Base-by-base conservation (phyloP, 2,888 invertebrate genomes). In the Pachydiplax longipennis region DNA sequence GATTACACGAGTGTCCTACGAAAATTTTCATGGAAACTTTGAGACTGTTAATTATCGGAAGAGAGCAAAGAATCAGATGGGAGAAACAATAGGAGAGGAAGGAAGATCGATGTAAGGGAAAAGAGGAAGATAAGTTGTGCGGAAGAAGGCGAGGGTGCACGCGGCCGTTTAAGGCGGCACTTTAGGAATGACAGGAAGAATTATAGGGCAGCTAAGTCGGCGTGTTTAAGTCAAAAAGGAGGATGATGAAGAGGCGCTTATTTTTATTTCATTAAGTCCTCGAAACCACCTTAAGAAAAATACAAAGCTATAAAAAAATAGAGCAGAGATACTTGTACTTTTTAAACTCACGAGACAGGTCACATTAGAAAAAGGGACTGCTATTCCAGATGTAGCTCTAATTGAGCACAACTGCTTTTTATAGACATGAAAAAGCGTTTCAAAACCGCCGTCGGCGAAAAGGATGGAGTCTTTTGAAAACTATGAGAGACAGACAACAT, bases 161-260 rank as follows among this genome's bases (percentile, higher is more conserved):
- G 37, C 61, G 18, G 58, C 83, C 22, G 58, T 44, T 83, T 83
- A 61, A 58, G 35, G 58, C 25, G 65, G 87, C 61, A 37, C 87
- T 87, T n/a, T 87, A 87, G 65, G 61, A 61, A 87, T 65, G 87
- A 87, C 87, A 87, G 87, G 87, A 87, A 87, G 87, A 87, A 58
- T 87, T 87, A 87, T 87, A n/a, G 87, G 87, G 61, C 61, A 61
- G 61, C 61, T 61, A 65, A 87, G 37, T 87, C 87, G 87, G 37
- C 87, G 87, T 87, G 87, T 87, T 87, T 61, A 37, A 61, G 61
- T 13, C n/a, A 65, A 87, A 35, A 35, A 58, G 83, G 18, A 15
- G 80, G 40, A 13, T 1, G 37, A 81, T 2, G 81, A 40, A 13
- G 40, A 10, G 40, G 73, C 3, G 73, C 25, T 25, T 73, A 73